Evolutionary conservation across 2,888 invertebrate genomes (phyloP).

Genomic region (Dichetophora obliterata): DNA sequence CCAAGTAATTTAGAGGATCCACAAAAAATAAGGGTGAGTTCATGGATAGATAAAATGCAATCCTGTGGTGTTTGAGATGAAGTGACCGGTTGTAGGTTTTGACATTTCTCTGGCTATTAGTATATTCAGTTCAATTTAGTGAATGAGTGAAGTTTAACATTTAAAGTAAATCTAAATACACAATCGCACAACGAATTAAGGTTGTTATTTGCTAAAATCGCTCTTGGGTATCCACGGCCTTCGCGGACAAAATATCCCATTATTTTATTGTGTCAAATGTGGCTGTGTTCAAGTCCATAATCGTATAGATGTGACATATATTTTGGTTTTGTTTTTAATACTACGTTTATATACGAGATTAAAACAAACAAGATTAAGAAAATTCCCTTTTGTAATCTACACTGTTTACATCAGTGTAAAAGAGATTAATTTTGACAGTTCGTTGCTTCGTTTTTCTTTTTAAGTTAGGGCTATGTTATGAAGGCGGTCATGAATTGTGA

Average conservation of each 20-base stretch:
- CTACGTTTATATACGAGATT: too few relatives aligned
- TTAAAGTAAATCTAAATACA: neutral
- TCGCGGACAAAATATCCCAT: conserved; percentile 23
- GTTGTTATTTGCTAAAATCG: neutral
- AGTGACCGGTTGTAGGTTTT: neutral
- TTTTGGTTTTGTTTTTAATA: too few relatives aligned
- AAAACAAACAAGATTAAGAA: too few relatives aligned
- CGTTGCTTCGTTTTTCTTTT: too few relatives aligned
- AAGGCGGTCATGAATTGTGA: too few relatives aligned
- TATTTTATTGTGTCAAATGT: conserved; percentile 15
- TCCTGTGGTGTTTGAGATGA: neutral
- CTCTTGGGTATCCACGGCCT: conserved; percentile 14
- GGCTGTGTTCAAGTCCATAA: conserved; percentile 40
- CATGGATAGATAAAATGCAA: neutral
- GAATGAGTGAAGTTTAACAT: too few relatives aligned
- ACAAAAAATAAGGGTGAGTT: conserved; percentile 50
- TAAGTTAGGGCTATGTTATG: too few relatives aligned
- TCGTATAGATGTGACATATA: too few relatives aligned
- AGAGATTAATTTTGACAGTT: too few relatives aligned
- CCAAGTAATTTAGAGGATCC: conserved; percentile 43
- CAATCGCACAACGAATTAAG: neutral
- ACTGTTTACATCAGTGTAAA: too few relatives aligned
- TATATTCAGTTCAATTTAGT: neutral
- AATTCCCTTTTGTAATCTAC: too few relatives aligned
- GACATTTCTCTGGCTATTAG: neutral